A percentile compares a stretch with the other conserved stretches of the same genome.
Conservation (phyloP, 2,113 vertebrate genomes). For the Malurus elegans region DNA sequence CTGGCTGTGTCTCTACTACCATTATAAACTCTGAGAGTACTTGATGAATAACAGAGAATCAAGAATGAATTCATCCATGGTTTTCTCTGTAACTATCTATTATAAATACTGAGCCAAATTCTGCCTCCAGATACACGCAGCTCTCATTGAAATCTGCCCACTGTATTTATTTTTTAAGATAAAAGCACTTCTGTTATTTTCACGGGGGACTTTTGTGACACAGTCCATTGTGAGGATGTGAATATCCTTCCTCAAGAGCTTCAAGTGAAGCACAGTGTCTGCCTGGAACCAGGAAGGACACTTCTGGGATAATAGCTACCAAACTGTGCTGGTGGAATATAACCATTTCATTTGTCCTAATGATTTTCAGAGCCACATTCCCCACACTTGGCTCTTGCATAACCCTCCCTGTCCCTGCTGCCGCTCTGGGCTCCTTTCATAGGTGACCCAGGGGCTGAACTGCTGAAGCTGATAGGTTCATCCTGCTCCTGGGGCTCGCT, state of each 20-base stretch:
- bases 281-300: background rate
- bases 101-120: constrained; percentile 34
- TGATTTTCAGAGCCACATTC: background rate
- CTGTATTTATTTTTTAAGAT: constrained; percentile 59
- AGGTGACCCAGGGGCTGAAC: background rate
- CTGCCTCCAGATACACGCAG: constrained; percentile 44
- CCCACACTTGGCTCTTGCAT: rapidly evolving
- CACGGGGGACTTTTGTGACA: constrained; percentile 19
- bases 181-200: constrained; percentile 56
- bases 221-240: constrained; percentile 20
- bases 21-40: constrained; percentile 31
- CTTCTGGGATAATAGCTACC: background rate
- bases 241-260: constrained; percentile 29
- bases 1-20: constrained; percentile 5
- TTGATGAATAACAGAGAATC: constrained; percentile 41
- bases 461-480: background rate
- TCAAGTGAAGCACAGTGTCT: background rate
- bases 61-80: constrained; percentile 51
- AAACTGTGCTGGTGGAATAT: rapidly evolving
- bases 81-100: constrained; percentile 46
- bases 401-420: background rate
- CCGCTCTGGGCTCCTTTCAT: background rate
- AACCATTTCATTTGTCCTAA: background rate
- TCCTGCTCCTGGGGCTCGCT: background rate
- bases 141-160: constrained; percentile 27